phyloP scores from a whole-genome alignment of 2,113 vertebrate genomes.

The Ophthalmolycus amberensis region DNA sequence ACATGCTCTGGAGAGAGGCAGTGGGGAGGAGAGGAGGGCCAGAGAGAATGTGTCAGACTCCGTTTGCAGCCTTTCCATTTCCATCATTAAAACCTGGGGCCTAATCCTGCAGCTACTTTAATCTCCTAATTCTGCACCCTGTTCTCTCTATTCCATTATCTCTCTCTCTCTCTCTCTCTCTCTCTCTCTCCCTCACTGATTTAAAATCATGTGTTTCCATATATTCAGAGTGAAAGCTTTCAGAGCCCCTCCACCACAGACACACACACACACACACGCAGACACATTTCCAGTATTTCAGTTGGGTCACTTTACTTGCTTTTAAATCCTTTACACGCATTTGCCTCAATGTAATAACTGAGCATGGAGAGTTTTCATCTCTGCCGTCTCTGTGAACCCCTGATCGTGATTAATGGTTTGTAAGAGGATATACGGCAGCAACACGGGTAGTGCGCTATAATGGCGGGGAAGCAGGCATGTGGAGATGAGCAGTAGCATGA shows the following conservation, averaged over 20 bases:
- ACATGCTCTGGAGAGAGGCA: constrained; percentile 55
- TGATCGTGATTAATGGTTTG: constrained; percentile 47
- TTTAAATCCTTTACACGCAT: constrained; percentile 49
- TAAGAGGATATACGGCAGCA: constrained; percentile 59
- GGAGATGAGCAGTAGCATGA: constrained; percentile 37
- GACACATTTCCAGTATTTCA: constrained; percentile 27
- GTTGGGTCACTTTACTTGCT: constrained; percentile 50
- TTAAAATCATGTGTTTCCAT: constrained; percentile 47
- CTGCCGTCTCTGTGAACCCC: constrained; percentile 19
- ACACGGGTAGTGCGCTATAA: constrained; percentile 30
- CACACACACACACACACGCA: constrained; percentile 11
- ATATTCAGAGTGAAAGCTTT: constrained; percentile 33
- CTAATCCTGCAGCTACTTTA: constrained; percentile 82
- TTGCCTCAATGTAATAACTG: constrained; percentile 15
- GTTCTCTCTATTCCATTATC: constrained; percentile 58
- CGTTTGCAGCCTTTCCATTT: constrained; percentile 77
- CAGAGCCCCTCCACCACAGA: neutral
- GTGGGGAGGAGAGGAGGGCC: constrained; percentile 51
- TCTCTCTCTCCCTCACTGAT: constrained; percentile 48
- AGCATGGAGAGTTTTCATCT: constrained; percentile 16
- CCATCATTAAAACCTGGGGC: constrained; percentile 81
- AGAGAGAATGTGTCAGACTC: constrained; percentile 63
- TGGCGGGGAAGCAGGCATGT: constrained; percentile 29
- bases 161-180: constrained; percentile 29
- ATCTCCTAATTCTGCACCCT: constrained; percentile 79